Evolutionary conservation across 2,888 invertebrate genomes (phyloP).

Genomic region (Ichneumon xanthorius): DNA sequence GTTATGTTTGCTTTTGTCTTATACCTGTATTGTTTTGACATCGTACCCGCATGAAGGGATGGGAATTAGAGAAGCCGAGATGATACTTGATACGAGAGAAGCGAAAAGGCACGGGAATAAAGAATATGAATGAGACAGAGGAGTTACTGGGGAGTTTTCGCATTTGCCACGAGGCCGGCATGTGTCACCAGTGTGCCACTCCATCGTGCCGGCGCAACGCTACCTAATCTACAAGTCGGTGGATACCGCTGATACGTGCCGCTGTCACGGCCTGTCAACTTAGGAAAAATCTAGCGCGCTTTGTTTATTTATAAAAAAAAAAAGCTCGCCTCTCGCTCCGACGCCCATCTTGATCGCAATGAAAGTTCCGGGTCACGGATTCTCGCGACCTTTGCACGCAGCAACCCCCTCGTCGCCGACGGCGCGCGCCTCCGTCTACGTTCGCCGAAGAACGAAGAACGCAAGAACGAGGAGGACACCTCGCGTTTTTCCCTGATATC

Average conservation of each 20-base stretch:
- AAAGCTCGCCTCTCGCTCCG: not conserved
- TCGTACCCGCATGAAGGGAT: not conserved
- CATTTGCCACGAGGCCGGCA: not conserved
- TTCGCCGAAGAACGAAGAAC: constrained; percentile 14
- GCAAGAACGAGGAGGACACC: constrained; percentile 16
- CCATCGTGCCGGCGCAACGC: not conserved
- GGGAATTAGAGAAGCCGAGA: not conserved
- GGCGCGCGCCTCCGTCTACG: not conserved
- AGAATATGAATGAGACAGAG: constrained; percentile 6
- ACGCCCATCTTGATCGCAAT: constrained; percentile 10
- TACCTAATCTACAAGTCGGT: constrained; percentile 56
- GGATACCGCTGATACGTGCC: constrained; percentile 51
- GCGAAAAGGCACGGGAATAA: not conserved
- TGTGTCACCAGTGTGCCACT: constrained; percentile 51
- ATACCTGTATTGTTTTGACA: not conserved
- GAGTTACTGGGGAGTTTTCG: constrained; percentile 47
- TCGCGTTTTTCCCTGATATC: constrained; percentile 27
- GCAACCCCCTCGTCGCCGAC: constrained; percentile 6
- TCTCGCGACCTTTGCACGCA: constrained; percentile 43
- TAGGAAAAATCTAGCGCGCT: constrained; percentile 44
- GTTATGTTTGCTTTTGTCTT: no score
- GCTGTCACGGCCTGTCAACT: constrained; percentile 53
- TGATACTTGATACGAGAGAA: not conserved
- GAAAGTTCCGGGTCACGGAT: constrained; percentile 43
- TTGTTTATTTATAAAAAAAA: constrained; percentile 54